Base-by-base conservation (phyloP, 92 coral and sea anemone genomes). In the Micromussa lordhowensis region DNA sequence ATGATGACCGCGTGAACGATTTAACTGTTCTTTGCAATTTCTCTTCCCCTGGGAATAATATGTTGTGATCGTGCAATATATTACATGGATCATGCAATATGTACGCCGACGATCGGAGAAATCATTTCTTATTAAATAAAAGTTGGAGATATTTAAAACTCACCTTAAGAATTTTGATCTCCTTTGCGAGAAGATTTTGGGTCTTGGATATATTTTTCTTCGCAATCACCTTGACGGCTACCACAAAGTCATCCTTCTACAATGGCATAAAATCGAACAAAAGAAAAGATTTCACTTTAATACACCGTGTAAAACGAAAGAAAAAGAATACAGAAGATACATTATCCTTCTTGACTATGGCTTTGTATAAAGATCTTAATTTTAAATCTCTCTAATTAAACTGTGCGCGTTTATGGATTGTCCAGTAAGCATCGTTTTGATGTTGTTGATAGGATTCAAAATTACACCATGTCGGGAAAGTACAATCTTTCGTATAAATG, bases 131-230 rank as follows among this genome's bases (percentile, higher is more conserved):
- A 44, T 44, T 44, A 24, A 48, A 48, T 24, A 24, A 57, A 66
- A 40, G 77, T 2, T 63, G 38, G 28, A 26, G 26, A 1, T 11
- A 28, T 36, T 58, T 83, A 44, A 13, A 44, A 44, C 92, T 69
- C 78, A 96, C 99, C 99, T 96, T 96, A 48, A 96, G 90, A 69
- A 96, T 96, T 74, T 95, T 95, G 51, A 96, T 96, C 83, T 96
- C 99, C 91, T 96, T 96, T 61, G 99, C 96, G 32, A 96, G 93
- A n/a, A 96, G 95, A 90, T 92, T 96, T 78, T 96, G 98, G 2
- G 98, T 94, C 90, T 96, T 96, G 75, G 99, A 95, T 15, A 96
- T 91, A 81, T 96, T 96, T 90, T 96, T 96, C 93, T 96, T 96
- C 71, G 99, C 93, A 24, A 96, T 96, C 63, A 96, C 99, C 83